Evolutionary conservation across 2,113 vertebrate genomes (phyloP), one percentile per base, ranked within the genome.

Genomic region (Labrus mixtus): DNA sequence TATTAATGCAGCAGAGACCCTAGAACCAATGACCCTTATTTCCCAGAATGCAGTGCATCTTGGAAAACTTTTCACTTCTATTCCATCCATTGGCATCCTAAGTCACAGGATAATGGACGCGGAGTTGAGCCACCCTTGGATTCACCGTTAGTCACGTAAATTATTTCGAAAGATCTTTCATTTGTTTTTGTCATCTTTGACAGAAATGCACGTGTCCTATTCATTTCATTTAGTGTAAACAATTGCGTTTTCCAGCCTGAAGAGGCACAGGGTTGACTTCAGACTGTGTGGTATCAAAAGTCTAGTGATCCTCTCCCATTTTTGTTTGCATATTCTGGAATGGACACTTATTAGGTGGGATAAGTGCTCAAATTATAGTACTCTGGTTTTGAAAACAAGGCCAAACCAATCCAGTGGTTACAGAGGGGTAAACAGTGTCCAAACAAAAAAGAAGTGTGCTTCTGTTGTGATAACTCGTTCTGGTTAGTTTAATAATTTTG

Each of bases 371-470:
- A 79, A 85, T 73, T 58, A 85, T 45, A 79, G 61, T 25, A 68
- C 29, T 72, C 22, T 74, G 51, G 59, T 61, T 87, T 68, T 11
- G 60, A 58, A 83, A 67, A 64, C 46, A 48, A 73, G 29, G 57
- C 68, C 65, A 89, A 83, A 74, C 58, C 81, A 74, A 77, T 72
- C 29, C 46, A 71, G 57, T 29, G 69, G 68, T 79, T 73, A 46
- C 68, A 68, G 73, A 7, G 11, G 61, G 68, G 61, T 74, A 64
- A 81, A 82, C 67, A 33, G n/a, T 55, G 43, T 64, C 39, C 0
- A 45, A 16, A 45, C 36, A 45, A 74, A 70, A 48, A 68, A 46
- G 12, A 10, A 68, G 20, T 61, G 10, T 68, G 25, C 66, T 70
- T 58, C 22, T 50, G 4, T 56, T 54, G 11, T 23, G 20, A 39